Evolutionary conservation across 2,888 invertebrate species (phyloP), one percentile per base, ranked within the genome.

Genomic region (Mythimna lalbum): DNA sequence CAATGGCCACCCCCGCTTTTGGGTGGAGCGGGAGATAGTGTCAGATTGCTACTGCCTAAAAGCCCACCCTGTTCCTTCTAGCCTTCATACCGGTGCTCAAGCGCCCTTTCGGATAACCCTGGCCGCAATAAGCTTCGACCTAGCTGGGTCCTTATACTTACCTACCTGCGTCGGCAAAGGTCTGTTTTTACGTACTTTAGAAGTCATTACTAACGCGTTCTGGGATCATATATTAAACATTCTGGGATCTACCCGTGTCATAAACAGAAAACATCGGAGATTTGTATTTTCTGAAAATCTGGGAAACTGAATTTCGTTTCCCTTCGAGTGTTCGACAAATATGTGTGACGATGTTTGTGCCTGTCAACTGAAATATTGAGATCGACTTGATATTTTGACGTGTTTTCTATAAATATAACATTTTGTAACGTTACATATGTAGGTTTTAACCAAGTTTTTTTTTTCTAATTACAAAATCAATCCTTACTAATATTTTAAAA

Each of bases 181-280:
- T 66, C 49, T 39, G 31, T 49, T 55, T 70, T 33, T 71, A 9
- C 23, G 23, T 47, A 61, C 12, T 61, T 60, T 12, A 27, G 4
- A 63, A 53, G 47, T 62, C 62, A 69, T 62, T 59, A 39, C 21
- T 50, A 36, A n/a, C n/a, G 12, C 23, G 19, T 17, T 19, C 56
- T 12, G n/a, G 36, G 31, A 12, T 2, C n/a, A 43, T 33, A 10
- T 21, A 4, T 33, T 60, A 49, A 53, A 75, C 17, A 63, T 60
- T 61, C 74, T 55, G 43, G 31, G 23, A 23, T n/a, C 1, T n/a
- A 59, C 52, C 47, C 74, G 12, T 57, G 56, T 47, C 74, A 49
- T 52, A 62, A 12, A 27, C 61, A 62, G 67, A 47, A 57, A 14
- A 56, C 52, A n/a, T 50, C 10, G 5, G 55, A 33, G 50, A 50